phyloP scores from a whole-genome alignment of 1,140 invertebrate species.

The Meloidogyne chitwoodi region DNA sequence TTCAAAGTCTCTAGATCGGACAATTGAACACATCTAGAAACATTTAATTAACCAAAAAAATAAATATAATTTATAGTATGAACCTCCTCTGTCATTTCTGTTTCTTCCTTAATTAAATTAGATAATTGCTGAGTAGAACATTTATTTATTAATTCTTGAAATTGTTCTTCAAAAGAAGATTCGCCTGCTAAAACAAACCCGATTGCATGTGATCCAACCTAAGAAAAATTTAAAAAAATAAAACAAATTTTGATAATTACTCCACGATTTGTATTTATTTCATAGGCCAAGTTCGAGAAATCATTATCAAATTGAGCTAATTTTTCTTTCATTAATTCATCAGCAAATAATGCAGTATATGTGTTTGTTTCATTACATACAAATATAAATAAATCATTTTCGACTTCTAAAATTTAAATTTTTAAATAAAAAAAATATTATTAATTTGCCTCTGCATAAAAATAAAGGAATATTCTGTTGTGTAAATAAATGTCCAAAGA shows the following conservation, averaged over 20 bases:
- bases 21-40: background rate
- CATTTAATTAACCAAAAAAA: background rate
- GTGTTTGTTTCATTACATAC: background rate
- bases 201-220: background rate
- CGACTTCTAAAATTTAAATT: background rate
- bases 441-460: background rate
- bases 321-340: background rate
- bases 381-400: background rate
- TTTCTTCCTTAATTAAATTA: background rate
- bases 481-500: background rate
- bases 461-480: background rate
- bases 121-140: background rate
- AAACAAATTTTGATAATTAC: background rate
- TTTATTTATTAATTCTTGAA: background rate
- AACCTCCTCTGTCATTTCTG: background rate
- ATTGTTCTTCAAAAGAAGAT: background rate
- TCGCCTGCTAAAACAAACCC: background rate
- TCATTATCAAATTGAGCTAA: background rate
- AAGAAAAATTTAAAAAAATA: background rate
- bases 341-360: background rate
- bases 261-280: background rate
- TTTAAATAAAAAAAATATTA: too few relatives aligned
- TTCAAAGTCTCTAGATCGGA: background rate
- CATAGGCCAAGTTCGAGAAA: background rate
- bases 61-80: too few relatives aligned